Conservation (phyloP, 2,797 vertebrate species). For the Galago senegalensis region DNA sequence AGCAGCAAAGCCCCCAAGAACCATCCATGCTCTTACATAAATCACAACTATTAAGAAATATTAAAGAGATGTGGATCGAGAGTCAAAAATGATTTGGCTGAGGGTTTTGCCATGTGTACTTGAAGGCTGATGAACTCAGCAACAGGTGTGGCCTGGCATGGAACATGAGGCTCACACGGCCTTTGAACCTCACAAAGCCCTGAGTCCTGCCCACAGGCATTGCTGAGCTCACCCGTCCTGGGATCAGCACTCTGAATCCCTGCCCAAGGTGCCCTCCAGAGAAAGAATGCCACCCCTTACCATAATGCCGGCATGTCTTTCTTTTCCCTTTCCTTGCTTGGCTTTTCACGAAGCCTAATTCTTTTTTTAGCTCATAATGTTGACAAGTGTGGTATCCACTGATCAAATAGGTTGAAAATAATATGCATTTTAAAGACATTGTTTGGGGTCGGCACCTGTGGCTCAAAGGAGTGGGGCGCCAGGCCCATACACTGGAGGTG, state of each 20-base stretch:
- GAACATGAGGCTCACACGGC: not conserved
- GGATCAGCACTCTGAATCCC: not conserved
- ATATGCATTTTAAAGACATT: conserved; percentile 51
- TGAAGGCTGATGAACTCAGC: not conserved
- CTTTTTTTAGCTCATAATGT: conserved; percentile 37
- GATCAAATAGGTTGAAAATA: conserved; percentile 55
- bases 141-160: not conserved
- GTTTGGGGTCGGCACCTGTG: not conserved
- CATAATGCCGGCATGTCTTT: not conserved
- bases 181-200: not conserved
- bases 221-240: not conserved
- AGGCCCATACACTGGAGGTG: too few species aligned
- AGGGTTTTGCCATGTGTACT: not conserved
- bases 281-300: not conserved
- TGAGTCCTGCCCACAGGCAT: not conserved
- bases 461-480: too few species aligned
- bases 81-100: not conserved
- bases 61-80: conserved; percentile 10
- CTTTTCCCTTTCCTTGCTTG: not conserved
- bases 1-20: not conserved
- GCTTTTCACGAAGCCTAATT: conserved; percentile 56
- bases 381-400: conserved; percentile 44
- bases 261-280: not conserved
- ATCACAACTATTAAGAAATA: conserved; percentile 29
- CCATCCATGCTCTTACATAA: not conserved